phyloP scores from a whole-genome alignment of 2,113 vertebrate genomes.

The Sylvia atricapilla region DNA sequence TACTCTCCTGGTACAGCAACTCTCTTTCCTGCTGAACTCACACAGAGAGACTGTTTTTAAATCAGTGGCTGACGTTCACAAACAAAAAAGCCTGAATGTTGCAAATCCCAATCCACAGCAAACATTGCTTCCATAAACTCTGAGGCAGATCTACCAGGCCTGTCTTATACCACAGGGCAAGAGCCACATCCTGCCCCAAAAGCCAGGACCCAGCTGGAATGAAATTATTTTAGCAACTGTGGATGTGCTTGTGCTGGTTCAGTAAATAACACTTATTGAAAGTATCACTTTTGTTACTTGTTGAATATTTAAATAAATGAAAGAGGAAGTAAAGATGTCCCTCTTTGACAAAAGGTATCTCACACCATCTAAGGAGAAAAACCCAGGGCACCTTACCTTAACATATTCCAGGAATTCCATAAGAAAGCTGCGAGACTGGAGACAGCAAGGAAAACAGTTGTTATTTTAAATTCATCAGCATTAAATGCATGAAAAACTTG shows the following conservation, averaged over 20 bases:
- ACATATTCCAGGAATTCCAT: conserved; percentile 89
- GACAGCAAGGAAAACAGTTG: conserved; percentile 26
- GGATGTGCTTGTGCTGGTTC: not conserved
- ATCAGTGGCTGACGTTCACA: not conserved
- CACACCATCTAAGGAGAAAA: not conserved
- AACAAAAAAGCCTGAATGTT: not conserved
- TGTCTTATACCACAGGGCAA: not conserved
- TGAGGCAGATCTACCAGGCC: not conserved
- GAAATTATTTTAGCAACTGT: not conserved
- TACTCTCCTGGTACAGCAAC: not conserved
- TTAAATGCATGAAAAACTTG: not conserved
- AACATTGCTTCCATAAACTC: not conserved
- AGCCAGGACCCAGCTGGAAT: not conserved
- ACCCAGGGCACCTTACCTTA: conserved; percentile 76
- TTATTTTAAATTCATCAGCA: not conserved
- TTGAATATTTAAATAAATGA: not conserved
- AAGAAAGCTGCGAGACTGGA: conserved; percentile 87
- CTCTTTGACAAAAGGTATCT: not conserved
- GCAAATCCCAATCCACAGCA: not conserved
- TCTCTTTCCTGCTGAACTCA: not conserved
- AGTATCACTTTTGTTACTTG: not conserved
- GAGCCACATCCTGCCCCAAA: not conserved
- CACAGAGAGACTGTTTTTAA: not conserved
- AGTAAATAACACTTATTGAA: not conserved
- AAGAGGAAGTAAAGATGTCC: not conserved